phyloP scores from a whole-genome alignment of 2,888 invertebrate species.

The Yponomeuta evonymella region DNA sequence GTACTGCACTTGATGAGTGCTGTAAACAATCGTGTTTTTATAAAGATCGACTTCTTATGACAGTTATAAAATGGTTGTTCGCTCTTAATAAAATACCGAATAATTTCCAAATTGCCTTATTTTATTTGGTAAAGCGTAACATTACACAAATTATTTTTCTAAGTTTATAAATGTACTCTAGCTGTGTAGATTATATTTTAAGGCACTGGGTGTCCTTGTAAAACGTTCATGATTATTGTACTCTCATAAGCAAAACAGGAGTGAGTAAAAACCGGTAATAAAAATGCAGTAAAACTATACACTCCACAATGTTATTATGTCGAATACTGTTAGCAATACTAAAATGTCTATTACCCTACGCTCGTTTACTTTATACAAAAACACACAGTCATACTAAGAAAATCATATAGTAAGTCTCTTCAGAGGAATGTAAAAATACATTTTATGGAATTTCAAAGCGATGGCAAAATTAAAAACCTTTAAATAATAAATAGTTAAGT shows the following conservation, averaged over 20 bases:
- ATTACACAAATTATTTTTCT: conserved; percentile 27
- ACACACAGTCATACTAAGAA: not conserved
- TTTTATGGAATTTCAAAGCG: not conserved
- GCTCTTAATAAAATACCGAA: not conserved
- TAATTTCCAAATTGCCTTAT: conserved; percentile 28
- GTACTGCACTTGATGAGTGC: too few relatives aligned
- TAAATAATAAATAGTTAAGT: conserved; percentile 6
- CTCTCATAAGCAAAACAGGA: not conserved
- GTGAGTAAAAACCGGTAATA: not conserved
- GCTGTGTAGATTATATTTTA: conserved; percentile 6
- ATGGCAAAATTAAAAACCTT: not conserved
- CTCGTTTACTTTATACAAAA: conserved; percentile 8
- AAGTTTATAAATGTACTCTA: conserved; percentile 3
- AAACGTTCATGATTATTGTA: conserved; percentile 2
- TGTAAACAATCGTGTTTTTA: too few relatives aligned
- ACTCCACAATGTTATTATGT: not conserved
- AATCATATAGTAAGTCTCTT: not conserved
- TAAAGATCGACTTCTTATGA: too few relatives aligned
- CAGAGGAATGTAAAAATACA: conserved; percentile 11
- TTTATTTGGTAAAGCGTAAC: conserved; percentile 49
- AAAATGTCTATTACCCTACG: not conserved
- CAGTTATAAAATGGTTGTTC: not conserved
- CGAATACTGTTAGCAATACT: conserved; percentile 1
- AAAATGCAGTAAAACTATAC: not conserved
- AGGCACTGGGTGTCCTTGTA: conserved; percentile 5